Evolutionary conservation across 2,797 vertebrate species (phyloP).

Genomic region (Parauchenoglanis ngamensis): DNA sequence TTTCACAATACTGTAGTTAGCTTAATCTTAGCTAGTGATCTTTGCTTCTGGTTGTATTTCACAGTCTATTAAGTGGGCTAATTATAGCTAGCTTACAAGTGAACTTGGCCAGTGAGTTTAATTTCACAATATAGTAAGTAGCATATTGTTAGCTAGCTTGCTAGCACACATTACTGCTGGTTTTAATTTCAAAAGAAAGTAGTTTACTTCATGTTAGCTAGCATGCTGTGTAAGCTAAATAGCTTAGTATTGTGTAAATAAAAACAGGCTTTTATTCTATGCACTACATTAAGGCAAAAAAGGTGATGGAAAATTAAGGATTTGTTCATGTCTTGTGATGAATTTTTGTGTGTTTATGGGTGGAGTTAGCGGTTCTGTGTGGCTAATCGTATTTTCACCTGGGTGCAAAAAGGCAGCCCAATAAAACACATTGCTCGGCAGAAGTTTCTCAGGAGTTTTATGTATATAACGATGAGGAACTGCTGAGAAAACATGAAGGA

Average conservation of each 20-base stretch:
- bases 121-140: neutral
- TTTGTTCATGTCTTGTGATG: neutral
- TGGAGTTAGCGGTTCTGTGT: neutral
- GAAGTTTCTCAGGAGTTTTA: conserved; percentile 73
- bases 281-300: neutral
- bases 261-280: neutral
- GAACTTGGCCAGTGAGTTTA: neutral
- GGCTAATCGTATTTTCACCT: neutral
- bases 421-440: conserved; percentile 63
- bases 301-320: neutral
- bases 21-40: neutral
- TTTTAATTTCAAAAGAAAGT: neutral
- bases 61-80: neutral
- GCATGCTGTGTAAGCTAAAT: neutral
- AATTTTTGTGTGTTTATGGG: neutral
- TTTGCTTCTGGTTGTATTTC: neutral
- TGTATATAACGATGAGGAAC: conserved; percentile 40
- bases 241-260: neutral
- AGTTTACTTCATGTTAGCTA: neutral
- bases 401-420: conserved; percentile 2
- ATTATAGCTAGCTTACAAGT: neutral
- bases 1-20: neutral
- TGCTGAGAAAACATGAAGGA: conserved; percentile 47
- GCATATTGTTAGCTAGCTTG: too few relatives aligned
- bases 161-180: neutral